phyloP scores from a whole-genome alignment of 2,797 vertebrate species.

The Philypnodon macrostomus region DNA sequence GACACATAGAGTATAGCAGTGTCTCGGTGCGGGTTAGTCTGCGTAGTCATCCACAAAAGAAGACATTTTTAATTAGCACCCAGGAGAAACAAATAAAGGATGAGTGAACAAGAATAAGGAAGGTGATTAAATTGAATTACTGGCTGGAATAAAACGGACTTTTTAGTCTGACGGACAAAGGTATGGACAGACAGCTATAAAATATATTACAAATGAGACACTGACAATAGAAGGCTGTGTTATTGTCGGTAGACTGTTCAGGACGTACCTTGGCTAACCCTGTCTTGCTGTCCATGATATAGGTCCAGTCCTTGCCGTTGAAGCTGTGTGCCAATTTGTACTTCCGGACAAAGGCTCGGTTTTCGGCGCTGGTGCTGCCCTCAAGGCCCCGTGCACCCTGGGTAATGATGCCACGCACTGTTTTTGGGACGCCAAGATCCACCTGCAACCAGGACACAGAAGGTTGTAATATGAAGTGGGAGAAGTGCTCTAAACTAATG shows the following conservation, averaged over 20 bases:
- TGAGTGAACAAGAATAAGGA: slow-evolving; percentile 54
- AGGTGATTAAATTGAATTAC: slow-evolving; percentile 75
- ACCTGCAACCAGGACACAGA: slow-evolving; percentile 59
- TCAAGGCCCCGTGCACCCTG: slow-evolving; percentile 93
- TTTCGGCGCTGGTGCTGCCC: slow-evolving; percentile 85
- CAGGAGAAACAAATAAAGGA: slow-evolving; percentile 66
- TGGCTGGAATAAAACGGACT: slow-evolving; percentile 61
- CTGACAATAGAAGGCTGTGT: slow-evolving; percentile 28
- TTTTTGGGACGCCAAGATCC: slow-evolving; percentile 87
- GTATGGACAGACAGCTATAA: slow-evolving; percentile 41
- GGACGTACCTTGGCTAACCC: slow-evolving; percentile 86
- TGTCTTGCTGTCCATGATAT: slow-evolving; percentile 87
- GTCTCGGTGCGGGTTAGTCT: slow-evolving; percentile 55
- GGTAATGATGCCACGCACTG: slow-evolving; percentile 89
- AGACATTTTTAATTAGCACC: slow-evolving; percentile 77
- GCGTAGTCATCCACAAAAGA: slow-evolving; percentile 63
- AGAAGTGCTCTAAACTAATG: too few species aligned
- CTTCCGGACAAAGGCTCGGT: slow-evolving; percentile 92
- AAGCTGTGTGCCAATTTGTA: slow-evolving; percentile 94
- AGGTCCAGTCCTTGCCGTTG: slow-evolving; percentile 90
- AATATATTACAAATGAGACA: slow-evolving; percentile 54
- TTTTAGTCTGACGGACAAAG: slow-evolving; percentile 10
- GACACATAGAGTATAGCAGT: slow-evolving; percentile 40
- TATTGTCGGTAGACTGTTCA: not conserved
- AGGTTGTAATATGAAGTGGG: too few species aligned